Base-by-base conservation (phyloP, 2,888 invertebrate genomes). In the Drosophila macrospina region DNA sequence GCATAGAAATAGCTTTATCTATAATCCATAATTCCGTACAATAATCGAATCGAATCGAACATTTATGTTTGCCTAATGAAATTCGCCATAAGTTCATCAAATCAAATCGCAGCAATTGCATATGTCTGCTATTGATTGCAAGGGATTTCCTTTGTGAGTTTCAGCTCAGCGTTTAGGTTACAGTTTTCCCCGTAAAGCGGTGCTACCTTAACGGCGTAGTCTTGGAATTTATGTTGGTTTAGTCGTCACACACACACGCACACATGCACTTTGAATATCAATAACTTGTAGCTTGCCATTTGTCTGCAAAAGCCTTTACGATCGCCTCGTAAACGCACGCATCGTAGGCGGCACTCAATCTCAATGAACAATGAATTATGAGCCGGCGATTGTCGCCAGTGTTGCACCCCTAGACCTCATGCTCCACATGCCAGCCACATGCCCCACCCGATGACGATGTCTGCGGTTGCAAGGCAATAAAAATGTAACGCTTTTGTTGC, bases 401-500 rank as follows among this genome's bases (percentile, higher is more conserved):
- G 20, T 3, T 39, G 48, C 50, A 16, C 34, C 44, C 42, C 48
- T 34, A 15, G 4, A 37, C 37, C 66, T 45, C 63, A 65, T 50
- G n/a, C 15, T 15, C 28, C 28, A 36, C 36, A 6, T 13, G 36
- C n/a, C n/a, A 13, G 1, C 10, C 37, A 16, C 39, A 28, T 16
- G 15, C 5, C 30, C 5, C 42, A 26, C n/a, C 44, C 44, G n/a
- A 8, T 26, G 26, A 5, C 44, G 16, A 61, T 51, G 62, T 44
- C 51, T 79, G 74, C 71, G 76, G 84, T 69, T 61, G 57, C 47
- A 32, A 45, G 77, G 68, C 85, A 81, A 69, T 83, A 84, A 83
- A 86, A 76, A 32, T 60, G 61, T 71, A 28, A 71, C 82, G 71
- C 57, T 80, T 78, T 76, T 84, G 66, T 77, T 76, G 75, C 78